Evolutionary conservation across 2,113 vertebrate species (phyloP), one percentile per base, ranked within the genome.

Genomic region (Heterochromis multidens): DNA sequence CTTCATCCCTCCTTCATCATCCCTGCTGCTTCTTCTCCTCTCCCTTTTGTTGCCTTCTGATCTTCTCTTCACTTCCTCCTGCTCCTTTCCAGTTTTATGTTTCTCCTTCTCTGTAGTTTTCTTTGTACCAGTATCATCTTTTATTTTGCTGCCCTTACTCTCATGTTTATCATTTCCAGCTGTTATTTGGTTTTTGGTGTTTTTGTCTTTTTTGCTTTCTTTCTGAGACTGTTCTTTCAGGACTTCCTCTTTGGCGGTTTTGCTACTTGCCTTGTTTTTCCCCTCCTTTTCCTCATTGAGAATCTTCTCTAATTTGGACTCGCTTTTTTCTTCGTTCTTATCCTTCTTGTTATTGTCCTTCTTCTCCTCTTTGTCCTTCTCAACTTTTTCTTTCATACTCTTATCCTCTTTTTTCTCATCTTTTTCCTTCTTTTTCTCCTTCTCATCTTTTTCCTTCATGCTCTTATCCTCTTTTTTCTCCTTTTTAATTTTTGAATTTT

Each of bases 131-230:
- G 10, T 25, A 4, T 58, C 79, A 21, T 86, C 12, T 3, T 58
- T 83, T 3, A 14, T 25, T 1, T 23, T 62, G 31, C 85, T 70
- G 21, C 4, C 9, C 40, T 79, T 77, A 17, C n/a, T 77, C 29
- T 70, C 80, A 0, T 6, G 13, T 14, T 88, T 88, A 10, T 91
- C 86, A 70, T 88, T 91, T 25, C 12, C 89, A 25, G 88, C 81
- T 19, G 80, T 80, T 1, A 77, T 40, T 12, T 31, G 23, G 76
- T 93, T 93, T 67, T 92, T 88, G 0, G 61, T 33, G 13, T 94
- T 87, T 77, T 92, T 91, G n/a, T 88, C 81, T n/a, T 81, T 79
- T 46, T 90, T 92, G 11, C 46, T 58, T 40, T 49, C 89, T 87
- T 89, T 90, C 49, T 60, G 59, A 62, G 72, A 1, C 9, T 82